Conservation (phyloP, 2,888 invertebrate species). For the Apamea anceps region DNA sequence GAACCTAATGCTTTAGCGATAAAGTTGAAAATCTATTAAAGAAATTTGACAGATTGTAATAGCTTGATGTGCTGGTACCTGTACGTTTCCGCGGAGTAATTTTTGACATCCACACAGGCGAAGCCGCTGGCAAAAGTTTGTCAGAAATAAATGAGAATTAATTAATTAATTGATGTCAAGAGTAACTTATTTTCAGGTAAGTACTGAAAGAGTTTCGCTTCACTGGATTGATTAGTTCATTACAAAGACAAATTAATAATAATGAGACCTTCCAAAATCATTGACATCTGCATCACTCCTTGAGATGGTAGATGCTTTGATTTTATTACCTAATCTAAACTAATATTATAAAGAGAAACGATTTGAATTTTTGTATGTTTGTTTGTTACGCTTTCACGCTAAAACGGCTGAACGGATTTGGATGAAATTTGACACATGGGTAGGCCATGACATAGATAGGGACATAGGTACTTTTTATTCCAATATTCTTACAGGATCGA, state of each 20-base stretch:
- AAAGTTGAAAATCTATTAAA: no score
- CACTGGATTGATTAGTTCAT: neutral
- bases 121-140: neutral
- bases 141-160: neutral
- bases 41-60: no score
- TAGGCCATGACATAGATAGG: no score
- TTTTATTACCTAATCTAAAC: neutral
- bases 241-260: neutral
- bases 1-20: no score
- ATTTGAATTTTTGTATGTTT: no score
- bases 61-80: no score
- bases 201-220: neutral
- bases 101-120: no score
- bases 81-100: no score
- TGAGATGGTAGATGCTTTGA: neutral
- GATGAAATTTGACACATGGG: no score
- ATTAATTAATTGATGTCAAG: neutral
- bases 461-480: neutral
- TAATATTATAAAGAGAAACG: no score
- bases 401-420: no score
- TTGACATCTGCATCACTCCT: neutral
- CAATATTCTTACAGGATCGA: no score
- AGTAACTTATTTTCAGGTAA: neutral
- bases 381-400: neutral
- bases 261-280: neutral